These are phyloP conservation scores for Telenomus remus DNA, from an alignment of 1,140 invertebrate genomes.

Conservation along the genomic window DNA sequence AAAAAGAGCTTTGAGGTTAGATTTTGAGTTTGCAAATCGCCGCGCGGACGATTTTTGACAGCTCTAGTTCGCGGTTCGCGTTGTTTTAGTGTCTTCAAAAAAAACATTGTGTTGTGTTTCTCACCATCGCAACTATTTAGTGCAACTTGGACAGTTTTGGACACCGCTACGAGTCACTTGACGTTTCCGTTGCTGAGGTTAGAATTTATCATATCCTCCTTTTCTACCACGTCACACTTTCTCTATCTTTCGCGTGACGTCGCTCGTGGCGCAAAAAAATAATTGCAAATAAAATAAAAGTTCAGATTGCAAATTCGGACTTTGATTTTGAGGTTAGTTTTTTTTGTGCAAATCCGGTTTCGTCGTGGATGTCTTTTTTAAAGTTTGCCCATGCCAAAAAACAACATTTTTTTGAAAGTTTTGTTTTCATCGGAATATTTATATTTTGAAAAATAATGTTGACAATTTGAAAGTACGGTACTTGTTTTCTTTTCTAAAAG, in stretches of 20 bases:
- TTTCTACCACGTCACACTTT: constrained; percentile 15
- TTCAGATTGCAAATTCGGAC: too few relatives aligned
- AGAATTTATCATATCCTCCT: constrained; percentile 22
- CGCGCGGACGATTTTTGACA: background rate
- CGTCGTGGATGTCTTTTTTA: too few relatives aligned
- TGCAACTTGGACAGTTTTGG: too few relatives aligned
- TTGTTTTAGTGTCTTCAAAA: background rate
- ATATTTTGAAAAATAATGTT: background rate
- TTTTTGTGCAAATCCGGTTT: too few relatives aligned
- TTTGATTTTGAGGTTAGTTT: too few relatives aligned
- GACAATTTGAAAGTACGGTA: too few relatives aligned
- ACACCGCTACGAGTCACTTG: too few relatives aligned
- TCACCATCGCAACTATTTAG: too few relatives aligned
- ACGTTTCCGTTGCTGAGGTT: constrained; percentile 6
- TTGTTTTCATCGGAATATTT: background rate
- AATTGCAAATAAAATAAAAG: too few relatives aligned
- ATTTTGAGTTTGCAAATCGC: background rate
- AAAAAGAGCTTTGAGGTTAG: constrained; percentile 66
- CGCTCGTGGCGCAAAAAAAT: constrained; percentile 4
- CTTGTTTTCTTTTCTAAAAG: too few relatives aligned
- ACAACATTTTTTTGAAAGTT: background rate
- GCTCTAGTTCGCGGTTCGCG: background rate
- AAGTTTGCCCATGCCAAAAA: background rate
- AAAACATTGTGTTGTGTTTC: background rate
- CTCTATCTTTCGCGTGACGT: constrained; percentile 18